These are phyloP conservation scores for Xiphorhynchus erythropygius DNA, from an alignment of 2,797 vertebrate species.

Conservation along the genomic window DNA sequence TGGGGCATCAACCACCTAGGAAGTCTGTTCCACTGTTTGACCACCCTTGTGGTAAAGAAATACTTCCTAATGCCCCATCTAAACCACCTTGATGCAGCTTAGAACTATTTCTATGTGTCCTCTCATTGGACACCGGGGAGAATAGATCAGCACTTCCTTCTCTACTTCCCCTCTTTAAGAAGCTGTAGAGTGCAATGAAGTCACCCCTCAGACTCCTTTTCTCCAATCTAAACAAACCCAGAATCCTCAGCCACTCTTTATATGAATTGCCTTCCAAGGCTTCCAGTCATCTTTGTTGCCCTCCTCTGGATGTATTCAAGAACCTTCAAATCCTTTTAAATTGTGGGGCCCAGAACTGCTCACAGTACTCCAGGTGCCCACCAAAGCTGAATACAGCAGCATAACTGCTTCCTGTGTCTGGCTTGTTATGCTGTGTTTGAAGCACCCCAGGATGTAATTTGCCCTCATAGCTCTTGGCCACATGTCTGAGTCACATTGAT, in stretches of 20 bases:
- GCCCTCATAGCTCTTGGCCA: background rate
- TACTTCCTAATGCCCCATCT: background rate
- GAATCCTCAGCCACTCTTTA: too few relatives aligned
- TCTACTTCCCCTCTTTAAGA: background rate
- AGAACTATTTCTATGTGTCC: background rate
- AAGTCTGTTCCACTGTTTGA: background rate
- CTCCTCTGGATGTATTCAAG: background rate
- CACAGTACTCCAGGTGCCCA: background rate
- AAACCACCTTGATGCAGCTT: fast-evolving
- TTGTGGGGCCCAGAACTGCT: background rate
- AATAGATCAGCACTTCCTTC: background rate
- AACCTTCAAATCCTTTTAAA: background rate
- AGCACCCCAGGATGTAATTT: fast-evolving
- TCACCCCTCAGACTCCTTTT: too few relatives aligned
- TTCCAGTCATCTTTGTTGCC: too few relatives aligned
- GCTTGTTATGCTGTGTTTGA: background rate
- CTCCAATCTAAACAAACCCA: too few relatives aligned
- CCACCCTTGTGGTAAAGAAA: background rate
- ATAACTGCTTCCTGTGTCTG: background rate
- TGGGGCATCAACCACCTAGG: background rate
- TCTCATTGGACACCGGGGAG: fast-evolving
- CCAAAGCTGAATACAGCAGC: fast-evolving
- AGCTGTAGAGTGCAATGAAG: background rate
- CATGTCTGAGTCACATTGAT: fast-evolving
- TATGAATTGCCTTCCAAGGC: too few relatives aligned